phyloP scores from a whole-genome alignment of 2,888 invertebrate genomes.

The Drosophila koepferae region DNA sequence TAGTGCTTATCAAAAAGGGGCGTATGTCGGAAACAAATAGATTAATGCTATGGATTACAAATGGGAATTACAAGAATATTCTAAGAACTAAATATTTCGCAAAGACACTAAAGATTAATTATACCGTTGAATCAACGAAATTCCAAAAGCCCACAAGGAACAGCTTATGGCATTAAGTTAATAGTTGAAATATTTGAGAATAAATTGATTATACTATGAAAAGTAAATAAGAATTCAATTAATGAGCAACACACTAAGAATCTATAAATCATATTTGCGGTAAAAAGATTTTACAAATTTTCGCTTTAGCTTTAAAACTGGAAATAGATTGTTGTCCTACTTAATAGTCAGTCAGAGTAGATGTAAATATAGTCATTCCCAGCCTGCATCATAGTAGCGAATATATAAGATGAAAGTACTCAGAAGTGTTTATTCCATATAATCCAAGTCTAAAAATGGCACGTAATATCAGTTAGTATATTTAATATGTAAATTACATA shows the following conservation, averaged over 20 bases:
- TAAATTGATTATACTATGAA: no score
- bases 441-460: not conserved
- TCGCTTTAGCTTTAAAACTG: not conserved
- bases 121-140: no score
- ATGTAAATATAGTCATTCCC: not conserved
- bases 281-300: not conserved
- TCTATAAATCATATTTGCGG: not conserved
- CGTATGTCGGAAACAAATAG: not conserved
- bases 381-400: not conserved
- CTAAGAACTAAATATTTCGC: not conserved
- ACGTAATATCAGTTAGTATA: no score
- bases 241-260: not conserved
- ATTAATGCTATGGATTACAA: not conserved
- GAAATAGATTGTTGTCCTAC: not conserved
- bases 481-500: not conserved
- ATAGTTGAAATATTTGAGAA: no score
- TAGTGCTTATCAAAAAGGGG: not conserved
- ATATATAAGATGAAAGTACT: not conserved
- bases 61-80: not conserved
- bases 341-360: not conserved
- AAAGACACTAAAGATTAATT: no score
- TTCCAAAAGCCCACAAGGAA: no score
- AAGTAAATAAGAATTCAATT: not conserved
- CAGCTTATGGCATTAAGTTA: no score
- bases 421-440: not conserved